Evolutionary conservation across 37 sponge, comb jelly and placozoan genomes (phyloP), one percentile per base, ranked within the genome.

Genomic region (Ephydatia muelleri): DNA sequence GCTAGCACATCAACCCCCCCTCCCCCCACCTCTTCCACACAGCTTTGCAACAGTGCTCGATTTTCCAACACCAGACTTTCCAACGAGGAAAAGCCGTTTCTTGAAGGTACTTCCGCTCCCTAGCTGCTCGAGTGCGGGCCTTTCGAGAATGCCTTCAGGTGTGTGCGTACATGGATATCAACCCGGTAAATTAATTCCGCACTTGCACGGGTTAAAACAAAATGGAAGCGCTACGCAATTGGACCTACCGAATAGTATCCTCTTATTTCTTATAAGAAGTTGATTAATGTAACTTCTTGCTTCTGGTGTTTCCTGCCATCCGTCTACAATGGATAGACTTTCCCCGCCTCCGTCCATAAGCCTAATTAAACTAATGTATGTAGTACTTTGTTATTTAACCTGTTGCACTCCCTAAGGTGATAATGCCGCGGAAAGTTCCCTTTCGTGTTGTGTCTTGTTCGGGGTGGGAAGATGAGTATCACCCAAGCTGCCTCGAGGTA

Each of bases 1-100:
- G 65, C 2, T 16, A 38, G 67, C 23, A 70, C 13, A 22, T 16
- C 83, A 82, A 35, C 38, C 25, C 3, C n/a, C 19, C 16, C 3
- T 30, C 38, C 37, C 14, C 67, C 68, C 38, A 85, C 90, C 78
- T 83, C 77, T 36, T 23, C 94, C 94, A 5, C 73, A 77, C 33
- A 93, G 84, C 34, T 83, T 93, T 21, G 76, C 47, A 6, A 93
- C 85, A 12, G 88, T 87, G 80, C 94, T 93, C 2, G 94, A 82
- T 49, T 94, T 94, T 5, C 94, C 94, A 12, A 94, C 92, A 16
- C 92, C 89, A 34, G 88, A 79, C 65, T 88, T 94, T 43, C 94
- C 94, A 68, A 76, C 77, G n/a, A 94, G 70, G 57, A 79, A 81
- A 19, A 94, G 48, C 66, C 83, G 84, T 19, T 47, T 43, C 43